phyloP scores from a whole-genome alignment of 2,797 vertebrate species.

The Poeciliopsis presidionis region DNA sequence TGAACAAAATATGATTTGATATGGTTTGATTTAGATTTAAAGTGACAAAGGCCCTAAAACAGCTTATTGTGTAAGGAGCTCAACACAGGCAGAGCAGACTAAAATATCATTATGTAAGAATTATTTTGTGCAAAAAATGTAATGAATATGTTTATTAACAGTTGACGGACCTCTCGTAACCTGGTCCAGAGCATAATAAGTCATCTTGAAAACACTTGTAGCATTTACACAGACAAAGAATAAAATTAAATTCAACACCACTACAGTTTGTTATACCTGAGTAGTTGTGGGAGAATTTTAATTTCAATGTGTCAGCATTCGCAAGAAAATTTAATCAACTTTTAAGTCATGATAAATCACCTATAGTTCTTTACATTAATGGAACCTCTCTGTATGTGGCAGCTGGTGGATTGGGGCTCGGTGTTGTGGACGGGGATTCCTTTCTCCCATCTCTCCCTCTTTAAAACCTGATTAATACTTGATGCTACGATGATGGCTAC shows the following conservation, averaged over 20 bases:
- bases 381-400: background rate
- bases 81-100: no score
- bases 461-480: conserved; percentile 75
- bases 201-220: background rate
- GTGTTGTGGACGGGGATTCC: conserved; percentile 20
- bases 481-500: conserved; percentile 64
- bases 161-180: no score
- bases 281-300: background rate
- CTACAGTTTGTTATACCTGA: background rate
- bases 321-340: background rate
- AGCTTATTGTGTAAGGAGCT: no score
- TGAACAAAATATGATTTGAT: no score
- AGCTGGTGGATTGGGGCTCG: background rate
- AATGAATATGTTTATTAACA: no score
- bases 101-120: no score
- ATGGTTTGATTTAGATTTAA: no score
- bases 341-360: background rate
- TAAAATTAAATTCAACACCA: background rate
- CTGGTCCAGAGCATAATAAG: no score
- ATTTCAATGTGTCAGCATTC: background rate
- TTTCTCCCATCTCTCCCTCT: conserved; percentile 37
- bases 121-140: no score
- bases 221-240: background rate
- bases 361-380: background rate
- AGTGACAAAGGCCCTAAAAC: no score